Conservation (phyloP, 1,140 invertebrate species). For the Pectinophora gossypiella region DNA sequence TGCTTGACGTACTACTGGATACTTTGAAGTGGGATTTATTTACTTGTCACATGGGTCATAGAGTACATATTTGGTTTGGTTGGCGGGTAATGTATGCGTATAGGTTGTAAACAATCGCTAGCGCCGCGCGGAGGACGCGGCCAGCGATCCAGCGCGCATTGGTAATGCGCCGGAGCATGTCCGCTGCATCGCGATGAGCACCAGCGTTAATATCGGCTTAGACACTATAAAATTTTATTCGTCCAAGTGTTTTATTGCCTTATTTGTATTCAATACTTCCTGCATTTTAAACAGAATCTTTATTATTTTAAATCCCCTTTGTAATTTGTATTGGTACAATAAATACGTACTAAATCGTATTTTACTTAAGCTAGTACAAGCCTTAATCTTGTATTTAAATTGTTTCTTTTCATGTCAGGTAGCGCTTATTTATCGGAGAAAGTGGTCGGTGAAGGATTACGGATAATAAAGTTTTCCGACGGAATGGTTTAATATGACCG, state of each 20-base stretch:
- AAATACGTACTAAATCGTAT: neutral
- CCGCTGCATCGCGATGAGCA: slow-evolving; percentile 59
- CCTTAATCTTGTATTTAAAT: neutral
- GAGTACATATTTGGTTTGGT: slow-evolving; percentile 28
- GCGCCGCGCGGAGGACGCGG: slow-evolving; percentile 34
- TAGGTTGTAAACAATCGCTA: slow-evolving; percentile 60
- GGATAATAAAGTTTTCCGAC: neutral
- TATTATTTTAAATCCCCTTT: neutral
- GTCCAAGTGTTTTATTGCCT: slow-evolving; percentile 46
- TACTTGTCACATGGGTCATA: slow-evolving; percentile 31
- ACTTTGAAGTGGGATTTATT: neutral
- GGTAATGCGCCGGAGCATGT: slow-evolving; percentile 51
- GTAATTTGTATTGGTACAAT: neutral
- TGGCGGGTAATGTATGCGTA: slow-evolving; percentile 23
- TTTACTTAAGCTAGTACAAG: neutral
- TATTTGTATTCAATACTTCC: slow-evolving; percentile 62
- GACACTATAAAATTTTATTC: slow-evolving; percentile 54
- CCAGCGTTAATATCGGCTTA: slow-evolving; percentile 36
- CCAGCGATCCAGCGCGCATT: slow-evolving; percentile 51
- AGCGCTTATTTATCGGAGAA: slow-evolving; percentile 40
- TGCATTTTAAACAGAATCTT: slow-evolving; percentile 16
- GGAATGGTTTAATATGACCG: neutral
- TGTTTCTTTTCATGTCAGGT: slow-evolving; percentile 17
- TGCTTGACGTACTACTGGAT: neutral
- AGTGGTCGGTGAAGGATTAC: slow-evolving; percentile 10